A percentile compares a stretch with the other conserved stretches of the same genome.
These are phyloP conservation scores for Nothura maculosa DNA, from an alignment of 2,797 vertebrate genomes.

Conservation along the genomic window DNA sequence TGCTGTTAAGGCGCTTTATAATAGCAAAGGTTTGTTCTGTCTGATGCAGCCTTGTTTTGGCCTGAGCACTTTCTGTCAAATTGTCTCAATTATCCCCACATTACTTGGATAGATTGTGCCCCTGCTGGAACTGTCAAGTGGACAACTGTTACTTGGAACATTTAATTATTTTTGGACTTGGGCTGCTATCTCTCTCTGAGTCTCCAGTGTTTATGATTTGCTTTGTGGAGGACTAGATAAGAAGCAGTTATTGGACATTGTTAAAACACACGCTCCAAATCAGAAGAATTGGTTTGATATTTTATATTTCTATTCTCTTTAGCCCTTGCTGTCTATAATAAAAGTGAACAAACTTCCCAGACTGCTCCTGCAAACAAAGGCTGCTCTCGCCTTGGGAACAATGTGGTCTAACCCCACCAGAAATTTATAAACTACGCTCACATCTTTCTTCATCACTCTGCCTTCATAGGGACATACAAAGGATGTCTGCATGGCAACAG, in stretches of 20 bases:
- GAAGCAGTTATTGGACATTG: background rate
- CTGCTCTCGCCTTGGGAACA: background rate
- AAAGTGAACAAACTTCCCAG: background rate
- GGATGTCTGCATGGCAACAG: too few species aligned
- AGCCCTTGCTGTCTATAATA: background rate
- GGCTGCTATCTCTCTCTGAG: background rate
- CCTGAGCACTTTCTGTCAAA: background rate
- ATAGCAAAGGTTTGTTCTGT: background rate
- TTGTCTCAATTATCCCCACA: slow-evolving; percentile 8
- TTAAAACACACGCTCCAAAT: background rate
- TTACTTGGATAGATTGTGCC: slow-evolving; percentile 22
- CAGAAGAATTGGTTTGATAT: background rate
- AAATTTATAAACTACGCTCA: background rate
- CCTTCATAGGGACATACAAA: background rate
- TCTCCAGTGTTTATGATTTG: background rate
- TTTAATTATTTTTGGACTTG: slow-evolving; percentile 42
- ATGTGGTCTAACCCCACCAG: background rate
- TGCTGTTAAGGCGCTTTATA: background rate
- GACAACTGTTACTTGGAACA: slow-evolving; percentile 29
- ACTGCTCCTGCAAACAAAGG: background rate
- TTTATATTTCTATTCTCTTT: background rate
- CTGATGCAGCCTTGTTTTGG: background rate
- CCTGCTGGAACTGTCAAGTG: slow-evolving; percentile 17
- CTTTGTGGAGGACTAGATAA: background rate
- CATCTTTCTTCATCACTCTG: background rate